Conservation (phyloP, 2,888 invertebrate species). For the Eupithecia exiguata region DNA sequence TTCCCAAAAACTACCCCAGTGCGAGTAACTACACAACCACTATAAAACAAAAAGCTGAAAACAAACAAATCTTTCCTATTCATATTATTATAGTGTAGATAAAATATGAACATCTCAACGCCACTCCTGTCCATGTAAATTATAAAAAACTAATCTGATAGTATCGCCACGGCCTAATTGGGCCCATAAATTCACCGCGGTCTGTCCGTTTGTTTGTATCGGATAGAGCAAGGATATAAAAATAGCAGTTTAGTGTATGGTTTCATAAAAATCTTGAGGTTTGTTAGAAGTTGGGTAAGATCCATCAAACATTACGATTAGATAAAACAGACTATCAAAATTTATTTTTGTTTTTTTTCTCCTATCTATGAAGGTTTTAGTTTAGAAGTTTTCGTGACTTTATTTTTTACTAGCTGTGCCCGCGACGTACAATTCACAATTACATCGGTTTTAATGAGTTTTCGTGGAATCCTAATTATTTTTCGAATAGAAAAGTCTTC, state of each 20-base stretch:
- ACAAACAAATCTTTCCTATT: no score
- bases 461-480: no score
- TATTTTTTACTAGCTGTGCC: background rate
- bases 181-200: slow-evolving; percentile 68
- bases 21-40: no score
- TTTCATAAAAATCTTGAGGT: slow-evolving; percentile 11
- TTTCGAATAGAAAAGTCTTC: no score
- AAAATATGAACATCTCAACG: slow-evolving; percentile 43
- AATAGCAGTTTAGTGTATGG: slow-evolving; percentile 29
- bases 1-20: no score
- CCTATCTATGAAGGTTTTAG: background rate
- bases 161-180: slow-evolving; percentile 76
- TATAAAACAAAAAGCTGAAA: no score
- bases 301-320: slow-evolving; percentile 10
- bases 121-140: slow-evolving; percentile 42
- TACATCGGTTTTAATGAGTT: background rate
- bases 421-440: background rate
- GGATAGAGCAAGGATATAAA: slow-evolving; percentile 30
- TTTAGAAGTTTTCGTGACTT: background rate
- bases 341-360: background rate
- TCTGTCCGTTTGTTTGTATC: slow-evolving; percentile 54
- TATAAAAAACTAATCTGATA: slow-evolving; percentile 62
- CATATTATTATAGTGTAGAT: no score
- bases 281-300: background rate
- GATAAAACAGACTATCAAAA: slow-evolving; percentile 12